Conservation (phyloP, 2,888 invertebrate species). For the Pemphredon lugubris region DNA sequence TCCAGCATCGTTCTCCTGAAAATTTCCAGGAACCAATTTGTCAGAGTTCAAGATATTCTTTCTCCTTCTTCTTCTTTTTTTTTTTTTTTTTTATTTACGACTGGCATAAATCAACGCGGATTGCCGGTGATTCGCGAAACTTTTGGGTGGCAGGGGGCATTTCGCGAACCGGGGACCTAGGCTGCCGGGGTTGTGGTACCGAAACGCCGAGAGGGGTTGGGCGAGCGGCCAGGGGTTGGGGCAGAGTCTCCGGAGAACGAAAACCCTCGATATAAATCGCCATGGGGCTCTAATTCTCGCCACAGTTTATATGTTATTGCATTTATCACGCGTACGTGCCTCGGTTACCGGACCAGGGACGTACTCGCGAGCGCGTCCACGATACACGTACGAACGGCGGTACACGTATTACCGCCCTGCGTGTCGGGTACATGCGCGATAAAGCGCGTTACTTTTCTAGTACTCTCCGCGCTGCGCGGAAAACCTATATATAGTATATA, state of each 20-base stretch:
- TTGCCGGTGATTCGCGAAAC: constrained; percentile 54
- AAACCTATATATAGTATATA: too few relatives aligned
- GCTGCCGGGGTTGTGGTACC: too few relatives aligned
- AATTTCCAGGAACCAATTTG: constrained; percentile 58
- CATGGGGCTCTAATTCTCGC: constrained; percentile 76
- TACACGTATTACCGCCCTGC: too few relatives aligned
- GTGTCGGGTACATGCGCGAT: too few relatives aligned
- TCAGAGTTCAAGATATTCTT: constrained; percentile 50
- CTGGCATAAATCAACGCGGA: constrained; percentile 58
- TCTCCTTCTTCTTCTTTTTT: background rate
- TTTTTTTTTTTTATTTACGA: constrained; percentile 54
- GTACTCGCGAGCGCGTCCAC: constrained; percentile 54
- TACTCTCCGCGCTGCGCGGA: constrained; percentile 21
- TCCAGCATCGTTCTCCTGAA: constrained; percentile 31
- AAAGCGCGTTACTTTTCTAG: constrained; percentile 63
- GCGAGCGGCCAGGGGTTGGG: constrained; percentile 33
- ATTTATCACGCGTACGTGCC: constrained; percentile 78
- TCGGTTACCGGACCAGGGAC: constrained; percentile 50
- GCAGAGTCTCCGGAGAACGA: constrained; percentile 19
- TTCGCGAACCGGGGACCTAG: constrained; percentile 1
- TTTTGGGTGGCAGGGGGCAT: constrained; percentile 39
- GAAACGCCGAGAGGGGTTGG: constrained; percentile 36
- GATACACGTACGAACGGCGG: too few relatives aligned
- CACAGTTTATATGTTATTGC: constrained; percentile 79
- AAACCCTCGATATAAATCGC: constrained; percentile 76